A percentile compares a stretch with the other conserved stretches of the same genome.
phyloP scores from a whole-genome alignment of 2,113 vertebrate species.

The rabbit (Oryctolagus cuniculus) region DNA sequence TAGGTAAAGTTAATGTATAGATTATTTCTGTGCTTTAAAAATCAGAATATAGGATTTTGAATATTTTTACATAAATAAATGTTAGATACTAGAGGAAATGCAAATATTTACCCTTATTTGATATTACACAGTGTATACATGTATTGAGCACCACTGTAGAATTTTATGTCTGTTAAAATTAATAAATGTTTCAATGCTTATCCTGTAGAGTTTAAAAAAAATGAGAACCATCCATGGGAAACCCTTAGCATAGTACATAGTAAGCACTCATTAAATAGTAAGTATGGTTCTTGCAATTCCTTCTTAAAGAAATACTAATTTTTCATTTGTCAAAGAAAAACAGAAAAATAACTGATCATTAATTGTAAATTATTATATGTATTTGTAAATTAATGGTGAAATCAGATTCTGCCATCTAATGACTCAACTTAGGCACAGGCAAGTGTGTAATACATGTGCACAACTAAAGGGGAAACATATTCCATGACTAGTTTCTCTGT shows the following conservation, averaged over 20 bases:
- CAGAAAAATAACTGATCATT: constrained; percentile 10
- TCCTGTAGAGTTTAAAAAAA: neutral
- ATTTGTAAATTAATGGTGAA: too few relatives aligned
- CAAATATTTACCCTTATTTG: too few relatives aligned
- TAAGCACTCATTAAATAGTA: neutral
- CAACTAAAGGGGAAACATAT: neutral
- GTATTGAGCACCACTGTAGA: too few relatives aligned
- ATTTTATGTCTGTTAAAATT: too few relatives aligned
- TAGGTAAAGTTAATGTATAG: too few relatives aligned
- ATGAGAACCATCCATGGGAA: neutral
- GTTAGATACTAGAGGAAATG: too few relatives aligned
- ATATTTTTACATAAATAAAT: too few relatives aligned
- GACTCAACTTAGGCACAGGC: neutral
- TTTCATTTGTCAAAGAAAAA: constrained; percentile 33
- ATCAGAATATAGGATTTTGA: too few relatives aligned
- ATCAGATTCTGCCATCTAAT: neutral
- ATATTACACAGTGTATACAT: too few relatives aligned
- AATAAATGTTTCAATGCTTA: too few relatives aligned
- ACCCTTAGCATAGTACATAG: neutral
- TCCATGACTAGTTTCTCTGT: neutral
- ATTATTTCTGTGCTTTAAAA: too few relatives aligned
- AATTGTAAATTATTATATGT: neutral
- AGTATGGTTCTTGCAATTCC: neutral
- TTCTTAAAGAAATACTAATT: neutral
- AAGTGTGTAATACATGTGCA: neutral